Base-by-base conservation (phyloP, 2,113 vertebrate genomes). In the Cisticola juncidis region DNA sequence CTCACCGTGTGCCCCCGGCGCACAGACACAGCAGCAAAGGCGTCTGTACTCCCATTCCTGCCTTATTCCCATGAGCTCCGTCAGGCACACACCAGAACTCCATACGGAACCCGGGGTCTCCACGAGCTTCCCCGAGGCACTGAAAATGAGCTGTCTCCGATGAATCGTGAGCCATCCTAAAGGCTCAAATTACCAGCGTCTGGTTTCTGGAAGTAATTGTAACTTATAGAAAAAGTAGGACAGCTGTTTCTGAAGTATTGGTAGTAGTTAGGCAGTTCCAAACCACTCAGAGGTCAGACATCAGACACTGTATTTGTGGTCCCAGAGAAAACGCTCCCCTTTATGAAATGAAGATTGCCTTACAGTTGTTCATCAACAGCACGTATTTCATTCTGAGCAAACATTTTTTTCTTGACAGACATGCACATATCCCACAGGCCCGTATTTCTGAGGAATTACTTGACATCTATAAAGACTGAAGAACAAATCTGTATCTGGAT, bases 61-160 rank as follows among this genome's bases (percentile, higher is more conserved):
- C 29, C 25, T 16, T 12, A 4, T 35, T 45, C 8, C 86, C 86
- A 2, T 4, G 28, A 58, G 69, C 24, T 6, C 53, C 4, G 6
- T 7, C 33, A 45, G 51, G 50, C n/a, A 14, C n/a, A 21, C 29
- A 4, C 47, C 44, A 11, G 36, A 26, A 20, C 11, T 45, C 60
- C 8, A 0, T 4, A 2, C 4, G 0, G 33, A 58, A 3, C 6
- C 21, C 9, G 6, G 15, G 17, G 3, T 5, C 60, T 31, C 17
- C 9, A 2, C 1, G 0, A 14, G 54, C 57, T 31, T 24, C 18
- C 53, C 26, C 3, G 7, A 24, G 9, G 4, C 53, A n/a, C 77
- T 69, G 42, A 38, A 25, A 42, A n/a, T 5, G 4, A 42, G 29
- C n/a, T 8, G 4, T 1, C 23, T 40, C 25, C 22, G 3, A 9